Percentiles rank a stretch among this genome's conserved stretches.
Conservation (phyloP, 2,888 invertebrate genomes). For the Aporophyla lueneburgensis region DNA sequence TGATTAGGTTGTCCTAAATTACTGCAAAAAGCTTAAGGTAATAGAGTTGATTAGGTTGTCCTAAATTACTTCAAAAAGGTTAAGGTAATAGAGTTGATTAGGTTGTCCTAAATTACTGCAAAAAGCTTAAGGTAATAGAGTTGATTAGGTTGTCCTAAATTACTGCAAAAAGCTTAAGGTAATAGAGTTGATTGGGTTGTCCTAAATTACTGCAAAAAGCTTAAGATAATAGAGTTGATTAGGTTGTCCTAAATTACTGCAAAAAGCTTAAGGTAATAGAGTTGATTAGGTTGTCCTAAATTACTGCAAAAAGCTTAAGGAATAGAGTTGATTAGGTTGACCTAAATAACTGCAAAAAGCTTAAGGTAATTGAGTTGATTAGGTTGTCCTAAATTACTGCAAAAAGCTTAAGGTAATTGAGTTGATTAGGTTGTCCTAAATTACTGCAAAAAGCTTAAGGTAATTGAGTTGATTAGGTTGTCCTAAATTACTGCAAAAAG, state of each 20-base stretch:
- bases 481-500: conserved; percentile 2
- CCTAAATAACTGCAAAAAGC: neutral
- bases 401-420: too few relatives aligned
- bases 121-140: too few relatives aligned
- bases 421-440: conserved; percentile 12
- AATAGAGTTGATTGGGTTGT: conserved; percentile 14
- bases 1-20: conserved; percentile 11
- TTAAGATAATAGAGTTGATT: too few relatives aligned
- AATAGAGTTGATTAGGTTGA: conserved; percentile 15
- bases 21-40: too few relatives aligned
- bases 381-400: conserved; percentile 8
- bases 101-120: conserved; percentile 6
- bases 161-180: too few relatives aligned
- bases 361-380: conserved; percentile 12
- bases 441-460: too few relatives aligned
- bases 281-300: conserved; percentile 12
- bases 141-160: conserved; percentile 13
- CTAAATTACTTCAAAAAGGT: conserved; percentile 1
- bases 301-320: too few relatives aligned
- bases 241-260: conserved; percentile 8
- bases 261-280: too few relatives aligned
- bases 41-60: conserved; percentile 14
- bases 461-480: conserved; percentile 14
- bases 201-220: neutral
- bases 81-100: conserved; percentile 15